A percentile compares a stretch with the other conserved stretches of the same genome.
phyloP scores from a whole-genome alignment of 2,113 vertebrate genomes.

The Marcusenius ussheri region DNA sequence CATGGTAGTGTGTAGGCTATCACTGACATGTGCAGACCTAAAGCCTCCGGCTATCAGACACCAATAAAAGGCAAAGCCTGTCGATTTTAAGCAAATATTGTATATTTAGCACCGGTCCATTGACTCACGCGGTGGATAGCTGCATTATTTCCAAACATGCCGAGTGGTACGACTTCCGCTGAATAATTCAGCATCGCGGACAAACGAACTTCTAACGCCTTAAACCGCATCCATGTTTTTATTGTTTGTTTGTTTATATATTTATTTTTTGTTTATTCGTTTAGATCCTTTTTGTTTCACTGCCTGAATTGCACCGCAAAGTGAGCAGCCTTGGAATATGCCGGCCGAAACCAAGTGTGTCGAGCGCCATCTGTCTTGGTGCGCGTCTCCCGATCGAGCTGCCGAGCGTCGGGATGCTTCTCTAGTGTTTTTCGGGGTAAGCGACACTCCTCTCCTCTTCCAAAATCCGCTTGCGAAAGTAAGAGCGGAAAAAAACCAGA shows the following conservation, averaged over 20 bases:
- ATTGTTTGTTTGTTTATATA: neutral
- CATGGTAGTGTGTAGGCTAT: neutral
- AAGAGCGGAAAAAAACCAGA: neutral
- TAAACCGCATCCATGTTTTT: neutral
- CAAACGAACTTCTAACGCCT: neutral
- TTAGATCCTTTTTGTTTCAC: neutral
- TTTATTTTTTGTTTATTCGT: neutral
- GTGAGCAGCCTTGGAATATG: neutral
- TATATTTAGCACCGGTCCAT: neutral
- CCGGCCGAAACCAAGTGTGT: conserved; percentile 20
- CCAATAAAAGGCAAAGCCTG: neutral
- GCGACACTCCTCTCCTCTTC: neutral
- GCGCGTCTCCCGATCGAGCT: neutral
- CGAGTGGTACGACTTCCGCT: neutral
- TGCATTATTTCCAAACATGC: neutral
- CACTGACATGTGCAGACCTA: neutral
- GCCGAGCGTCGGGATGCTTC: neutral
- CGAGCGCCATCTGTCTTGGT: conserved; percentile 22
- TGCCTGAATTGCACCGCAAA: neutral
- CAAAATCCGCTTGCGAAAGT: neutral
- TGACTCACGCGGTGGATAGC: neutral
- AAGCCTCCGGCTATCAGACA: neutral
- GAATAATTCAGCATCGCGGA: neutral
- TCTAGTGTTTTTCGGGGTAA: neutral
- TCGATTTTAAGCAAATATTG: neutral